phyloP scores from a whole-genome alignment of 2,113 vertebrate genomes.

The Mixornis gularis region DNA sequence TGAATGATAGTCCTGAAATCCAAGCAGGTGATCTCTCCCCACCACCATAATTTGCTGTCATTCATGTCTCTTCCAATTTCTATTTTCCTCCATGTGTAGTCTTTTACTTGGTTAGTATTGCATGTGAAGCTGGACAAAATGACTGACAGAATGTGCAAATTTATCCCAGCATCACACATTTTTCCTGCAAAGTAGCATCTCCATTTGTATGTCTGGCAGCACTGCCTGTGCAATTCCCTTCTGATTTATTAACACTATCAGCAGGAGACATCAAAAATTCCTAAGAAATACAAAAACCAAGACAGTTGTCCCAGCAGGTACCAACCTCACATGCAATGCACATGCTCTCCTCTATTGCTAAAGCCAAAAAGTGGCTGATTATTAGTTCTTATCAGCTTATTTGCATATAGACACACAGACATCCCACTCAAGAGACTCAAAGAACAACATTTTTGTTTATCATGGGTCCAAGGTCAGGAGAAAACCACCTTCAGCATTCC shows the following conservation, averaged over 20 bases:
- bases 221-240: not conserved
- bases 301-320: not conserved
- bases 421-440: not conserved
- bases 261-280: not conserved
- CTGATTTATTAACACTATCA: not conserved
- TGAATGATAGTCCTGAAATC: not conserved
- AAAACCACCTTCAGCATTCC: not conserved
- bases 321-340: not conserved
- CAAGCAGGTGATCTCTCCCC: not conserved
- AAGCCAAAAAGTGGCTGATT: not conserved
- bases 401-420: not conserved
- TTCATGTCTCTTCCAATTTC: not conserved
- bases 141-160: not conserved
- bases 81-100: not conserved
- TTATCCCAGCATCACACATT: not conserved
- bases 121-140: not conserved
- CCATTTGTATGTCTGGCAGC: not conserved
- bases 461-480: not conserved
- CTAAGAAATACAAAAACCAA: not conserved
- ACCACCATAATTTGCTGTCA: not conserved
- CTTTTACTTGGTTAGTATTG: not conserved
- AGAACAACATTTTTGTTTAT: not conserved
- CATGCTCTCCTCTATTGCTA: not conserved
- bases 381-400: not conserved
- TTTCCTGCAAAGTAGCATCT: not conserved